These are phyloP conservation scores for Coregonus suidteri DNA, from an alignment of 2,797 vertebrate species.

Conservation along the genomic window DNA sequence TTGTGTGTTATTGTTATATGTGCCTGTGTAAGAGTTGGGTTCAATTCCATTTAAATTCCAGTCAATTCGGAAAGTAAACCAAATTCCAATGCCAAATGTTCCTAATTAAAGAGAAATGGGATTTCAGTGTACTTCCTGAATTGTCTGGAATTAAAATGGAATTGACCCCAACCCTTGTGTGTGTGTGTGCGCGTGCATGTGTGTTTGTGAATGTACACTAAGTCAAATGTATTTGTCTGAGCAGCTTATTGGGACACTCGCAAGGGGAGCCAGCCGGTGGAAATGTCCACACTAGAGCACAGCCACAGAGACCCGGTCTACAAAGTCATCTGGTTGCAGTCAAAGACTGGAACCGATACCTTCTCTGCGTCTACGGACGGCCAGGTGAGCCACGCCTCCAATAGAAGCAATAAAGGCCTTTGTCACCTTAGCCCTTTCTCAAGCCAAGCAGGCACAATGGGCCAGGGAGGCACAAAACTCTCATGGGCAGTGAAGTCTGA, in stretches of 20 bases:
- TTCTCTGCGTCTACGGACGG: constrained; percentile 93
- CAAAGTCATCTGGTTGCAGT: constrained; percentile 89
- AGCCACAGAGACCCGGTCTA: constrained; percentile 93
- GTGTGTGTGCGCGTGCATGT: not conserved
- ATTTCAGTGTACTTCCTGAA: no score
- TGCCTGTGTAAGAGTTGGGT: no score
- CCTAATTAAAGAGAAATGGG: no score
- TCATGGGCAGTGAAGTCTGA: constrained; percentile 17
- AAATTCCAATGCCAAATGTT: no score
- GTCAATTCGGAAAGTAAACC: no score
- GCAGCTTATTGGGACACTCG: constrained; percentile 91
- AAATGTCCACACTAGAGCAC: constrained; percentile 83
- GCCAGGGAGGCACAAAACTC: constrained; percentile 10
- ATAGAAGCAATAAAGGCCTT: not conserved
- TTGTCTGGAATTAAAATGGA: no score
- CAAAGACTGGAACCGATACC: constrained; percentile 89
- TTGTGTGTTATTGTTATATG: not conserved
- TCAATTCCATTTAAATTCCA: no score
- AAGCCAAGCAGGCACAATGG: constrained; percentile 24
- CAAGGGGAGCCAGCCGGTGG: constrained; percentile 84
- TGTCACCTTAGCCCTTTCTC: constrained; percentile 23
- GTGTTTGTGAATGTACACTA: not conserved
- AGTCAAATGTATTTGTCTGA: constrained; percentile 12
- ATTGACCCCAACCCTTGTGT: not conserved
- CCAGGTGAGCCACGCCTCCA: constrained; percentile 77